Evolutionary conservation across 2,113 vertebrate species (phyloP).

Genomic region (Fregata magnificens): DNA sequence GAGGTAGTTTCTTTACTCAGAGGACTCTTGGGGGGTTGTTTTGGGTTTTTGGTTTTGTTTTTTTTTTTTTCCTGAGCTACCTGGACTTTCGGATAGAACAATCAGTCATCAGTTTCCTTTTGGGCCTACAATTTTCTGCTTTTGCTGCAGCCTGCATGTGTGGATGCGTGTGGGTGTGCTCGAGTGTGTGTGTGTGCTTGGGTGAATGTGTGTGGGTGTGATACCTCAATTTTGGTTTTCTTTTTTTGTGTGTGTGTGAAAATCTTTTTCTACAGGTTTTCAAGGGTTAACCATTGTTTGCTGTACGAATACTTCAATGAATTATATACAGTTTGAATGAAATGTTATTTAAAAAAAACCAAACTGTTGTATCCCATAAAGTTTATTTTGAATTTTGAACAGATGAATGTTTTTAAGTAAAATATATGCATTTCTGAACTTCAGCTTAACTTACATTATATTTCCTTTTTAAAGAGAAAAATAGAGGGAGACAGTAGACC

Average conservation of each 20-base stretch:
- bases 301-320: conserved; percentile 80
- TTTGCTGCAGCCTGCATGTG: conserved; percentile 81
- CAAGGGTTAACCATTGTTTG: conserved; percentile 84
- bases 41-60: conserved; percentile 14
- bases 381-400: conserved; percentile 86
- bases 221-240: conserved; percentile 79
- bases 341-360: conserved; percentile 84
- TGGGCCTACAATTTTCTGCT: conserved; percentile 80
- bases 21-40: conserved; percentile 71
- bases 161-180: conserved; percentile 37
- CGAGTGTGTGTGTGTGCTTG: conserved; percentile 25
- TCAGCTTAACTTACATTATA: conserved; percentile 80
- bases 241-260: conserved; percentile 71
- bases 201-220: conserved; percentile 52
- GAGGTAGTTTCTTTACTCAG: conserved; percentile 78
- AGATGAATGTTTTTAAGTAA: conserved; percentile 89
- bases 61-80: conserved; percentile 72
- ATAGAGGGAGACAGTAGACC: not conserved
- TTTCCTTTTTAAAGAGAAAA: conserved; percentile 74
- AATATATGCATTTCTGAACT: conserved; percentile 88
- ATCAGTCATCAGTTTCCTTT: conserved; percentile 77
- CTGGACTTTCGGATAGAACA: conserved; percentile 79
- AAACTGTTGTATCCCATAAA: conserved; percentile 85
- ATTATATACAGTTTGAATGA: conserved; percentile 87
- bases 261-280: conserved; percentile 85